Conservation (phyloP, 64 coral and sea anemone genomes). For the Cladopsammia gracilis region DNA sequence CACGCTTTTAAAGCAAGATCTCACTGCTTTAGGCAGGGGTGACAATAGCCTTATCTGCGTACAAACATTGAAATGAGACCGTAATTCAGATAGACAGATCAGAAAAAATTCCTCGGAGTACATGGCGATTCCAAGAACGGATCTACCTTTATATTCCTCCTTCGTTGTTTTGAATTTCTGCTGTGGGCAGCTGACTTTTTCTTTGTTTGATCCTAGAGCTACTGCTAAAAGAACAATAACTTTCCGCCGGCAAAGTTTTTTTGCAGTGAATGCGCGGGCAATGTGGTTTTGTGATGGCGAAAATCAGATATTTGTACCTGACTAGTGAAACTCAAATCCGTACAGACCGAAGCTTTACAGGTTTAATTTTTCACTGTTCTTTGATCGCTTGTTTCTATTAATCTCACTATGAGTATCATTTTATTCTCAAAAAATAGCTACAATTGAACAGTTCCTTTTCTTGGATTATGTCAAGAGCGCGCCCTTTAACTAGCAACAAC, state of each 20-base stretch:
- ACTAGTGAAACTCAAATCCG: background rate
- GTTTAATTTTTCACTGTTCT: background rate
- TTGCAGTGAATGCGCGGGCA: background rate
- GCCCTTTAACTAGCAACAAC: conserved; percentile 1
- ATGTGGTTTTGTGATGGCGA: conserved; percentile 1
- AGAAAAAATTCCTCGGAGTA: background rate
- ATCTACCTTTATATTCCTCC: conserved; percentile 2
- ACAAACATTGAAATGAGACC: background rate
- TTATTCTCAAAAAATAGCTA: background rate
- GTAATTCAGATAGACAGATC: background rate
- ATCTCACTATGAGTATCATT: background rate
- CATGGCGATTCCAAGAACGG: background rate
- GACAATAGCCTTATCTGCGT: background rate
- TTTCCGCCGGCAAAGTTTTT: background rate
- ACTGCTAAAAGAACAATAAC: conserved; percentile 48
- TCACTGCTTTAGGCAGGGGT: background rate
- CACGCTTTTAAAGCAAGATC: background rate
- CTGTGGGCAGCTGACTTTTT: conserved; percentile 10
- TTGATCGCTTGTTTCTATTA: background rate
- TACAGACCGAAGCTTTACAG: background rate
- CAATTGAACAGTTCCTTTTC: background rate
- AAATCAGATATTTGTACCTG: background rate
- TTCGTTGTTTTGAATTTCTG: conserved; percentile 1
- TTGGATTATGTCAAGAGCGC: background rate
- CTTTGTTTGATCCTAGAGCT: background rate